Evolutionary conservation across 2,113 vertebrate genomes (phyloP).

Genomic region (Hylia prasina): DNA sequence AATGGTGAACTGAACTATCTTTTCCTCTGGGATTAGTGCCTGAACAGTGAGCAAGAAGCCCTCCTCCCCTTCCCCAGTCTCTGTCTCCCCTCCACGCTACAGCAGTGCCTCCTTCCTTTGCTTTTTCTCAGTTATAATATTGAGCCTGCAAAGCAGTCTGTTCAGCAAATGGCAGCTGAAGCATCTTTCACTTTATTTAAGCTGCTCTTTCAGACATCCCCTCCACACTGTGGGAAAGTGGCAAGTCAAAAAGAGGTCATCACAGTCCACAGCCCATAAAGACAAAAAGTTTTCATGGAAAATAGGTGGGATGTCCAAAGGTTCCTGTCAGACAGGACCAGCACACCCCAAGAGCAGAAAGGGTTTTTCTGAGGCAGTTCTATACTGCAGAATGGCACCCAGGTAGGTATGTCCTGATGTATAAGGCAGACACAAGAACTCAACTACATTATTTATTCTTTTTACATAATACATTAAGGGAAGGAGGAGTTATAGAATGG

Average conservation of each 20-base stretch:
- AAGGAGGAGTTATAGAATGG: not conserved
- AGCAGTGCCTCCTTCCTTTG: not conserved
- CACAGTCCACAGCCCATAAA: not conserved
- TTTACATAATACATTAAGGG: not conserved
- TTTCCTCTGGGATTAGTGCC: not conserved
- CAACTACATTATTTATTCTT: not conserved
- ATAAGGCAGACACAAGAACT: not conserved
- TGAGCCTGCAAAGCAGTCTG: not conserved
- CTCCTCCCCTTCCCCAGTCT: not conserved
- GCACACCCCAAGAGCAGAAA: not conserved
- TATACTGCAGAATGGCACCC: not conserved
- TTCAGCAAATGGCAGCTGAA: not conserved
- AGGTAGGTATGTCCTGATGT: not conserved
- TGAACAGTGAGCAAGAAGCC: not conserved
- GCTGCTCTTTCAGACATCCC: not conserved
- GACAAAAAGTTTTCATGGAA: not conserved
- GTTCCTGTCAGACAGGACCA: not conserved
- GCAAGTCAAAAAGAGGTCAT: not conserved
- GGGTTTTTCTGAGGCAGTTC: not conserved
- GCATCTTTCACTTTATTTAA: not conserved
- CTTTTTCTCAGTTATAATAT: not conserved
- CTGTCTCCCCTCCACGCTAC: not conserved
- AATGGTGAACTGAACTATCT: not conserved
- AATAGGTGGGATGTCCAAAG: not conserved
- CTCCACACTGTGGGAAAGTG: not conserved